Conservation (phyloP, 2,113 vertebrate species). For the Desmodus rotundus region DNA sequence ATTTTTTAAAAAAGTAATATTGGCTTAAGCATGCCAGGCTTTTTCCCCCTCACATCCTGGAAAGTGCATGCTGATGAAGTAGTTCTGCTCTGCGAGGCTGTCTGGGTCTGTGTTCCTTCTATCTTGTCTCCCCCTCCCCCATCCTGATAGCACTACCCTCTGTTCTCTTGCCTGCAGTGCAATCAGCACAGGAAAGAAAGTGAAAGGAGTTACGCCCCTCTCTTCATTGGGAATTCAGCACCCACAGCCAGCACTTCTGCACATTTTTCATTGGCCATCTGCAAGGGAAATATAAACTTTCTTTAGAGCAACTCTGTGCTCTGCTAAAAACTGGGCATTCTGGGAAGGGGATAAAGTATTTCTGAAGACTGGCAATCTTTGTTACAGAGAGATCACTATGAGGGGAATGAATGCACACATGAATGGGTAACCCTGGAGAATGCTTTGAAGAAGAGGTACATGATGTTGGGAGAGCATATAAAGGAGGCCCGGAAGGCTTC, state of each 20-base stretch:
- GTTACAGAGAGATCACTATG: neutral
- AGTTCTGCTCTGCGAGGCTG: no score
- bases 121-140: no score
- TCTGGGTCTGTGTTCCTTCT: neutral
- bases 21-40: neutral
- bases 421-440: neutral
- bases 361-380: neutral
- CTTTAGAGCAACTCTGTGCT: neutral
- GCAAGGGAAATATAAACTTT: neutral
- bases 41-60: neutral
- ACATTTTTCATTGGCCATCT: neutral
- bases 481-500: neutral
- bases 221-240: neutral
- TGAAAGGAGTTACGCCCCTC: no score
- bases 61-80: neutral
- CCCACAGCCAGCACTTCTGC: neutral
- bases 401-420: neutral
- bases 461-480: neutral
- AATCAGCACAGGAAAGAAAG: neutral
- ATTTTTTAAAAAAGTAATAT: no score
- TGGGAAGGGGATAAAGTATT: neutral
- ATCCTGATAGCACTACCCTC: neutral
- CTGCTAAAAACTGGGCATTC: neutral
- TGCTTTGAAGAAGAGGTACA: neutral
- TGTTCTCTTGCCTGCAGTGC: neutral